Base-by-base conservation (phyloP, 2,113 vertebrate species). In the Lynx canadensis region DNA sequence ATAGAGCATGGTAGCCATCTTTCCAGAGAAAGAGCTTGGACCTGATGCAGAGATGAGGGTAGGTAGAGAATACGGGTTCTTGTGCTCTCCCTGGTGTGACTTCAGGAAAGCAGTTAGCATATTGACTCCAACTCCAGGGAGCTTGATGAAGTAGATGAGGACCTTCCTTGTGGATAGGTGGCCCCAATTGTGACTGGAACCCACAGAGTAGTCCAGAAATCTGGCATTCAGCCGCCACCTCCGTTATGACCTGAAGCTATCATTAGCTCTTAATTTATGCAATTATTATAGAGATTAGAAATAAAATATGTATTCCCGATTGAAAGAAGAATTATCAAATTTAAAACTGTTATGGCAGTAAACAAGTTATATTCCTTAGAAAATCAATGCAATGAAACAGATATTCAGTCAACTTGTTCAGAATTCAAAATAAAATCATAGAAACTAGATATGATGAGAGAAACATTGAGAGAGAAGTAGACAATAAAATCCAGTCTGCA, bases 1-100 rank as follows among this genome's bases (percentile, higher is more conserved):
- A 99, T 14, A 99, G 97, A 21, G 65, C 85, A 95, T 99, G 98
- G 97, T 97, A 98, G n/a, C 99, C 99, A 27, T 99, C 99, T 69
- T 99, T 99, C 99, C 99, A 99, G 12, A 99, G 99, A 82, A 99
- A 99, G 93, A 98, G 98, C 99, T 99, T 99, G 98, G 60, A 98
- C 97, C 99, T 98, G 98, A 99, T 99, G 84, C 99, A 99, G 55
- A 99, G 99, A 57, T 99, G 99, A 0, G 88, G 0, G 80, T 99
- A 99, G 1, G 99, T 94, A 66, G 99, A 3, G 25, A 99, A 99
- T 93, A 99, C 99, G 0, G 98, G 98, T 1, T 92, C 2, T 60
- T 98, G 0, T 99, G 98, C 29, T 60, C 2, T 68, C 99, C 98
- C 0, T 99, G 97, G 23, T 38, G 13, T 0, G 92, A 84, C 48